Evolutionary conservation across 2,888 invertebrate genomes (phyloP), one percentile per base, ranked within the genome.

Genomic region (Nymphalis urticae): DNA sequence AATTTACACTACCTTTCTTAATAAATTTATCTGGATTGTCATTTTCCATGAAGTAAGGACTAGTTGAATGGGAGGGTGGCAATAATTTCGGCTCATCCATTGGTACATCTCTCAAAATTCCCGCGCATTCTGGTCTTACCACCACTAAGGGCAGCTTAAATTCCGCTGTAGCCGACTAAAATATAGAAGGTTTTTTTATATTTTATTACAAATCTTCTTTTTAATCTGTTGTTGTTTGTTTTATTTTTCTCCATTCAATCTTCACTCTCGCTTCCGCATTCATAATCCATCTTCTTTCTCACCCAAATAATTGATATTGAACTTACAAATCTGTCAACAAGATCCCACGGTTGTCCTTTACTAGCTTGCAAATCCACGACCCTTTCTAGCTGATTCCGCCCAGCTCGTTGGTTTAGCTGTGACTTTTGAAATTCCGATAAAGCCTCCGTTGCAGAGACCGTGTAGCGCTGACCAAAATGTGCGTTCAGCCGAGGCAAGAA

Each of bases 361-460:
- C 94, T 94, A 71, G 94, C 94, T 81, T 95, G 95, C 64, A 95
- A 80, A 70, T 93, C 93, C 1, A 94, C 93, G 32, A 94, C 93
- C 79, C 93, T 90, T 74, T 94, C 93, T 62, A 95, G 82, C 73
- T 94, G 93, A 77, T 95, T 94, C 47, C 91, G 83, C 2, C 93
- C 95, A 13, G 94, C 94, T 70, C 94, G 90, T 69, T 95, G 93
- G 63, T 92, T 90, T 50, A 94, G 83, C 83, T 95, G 95, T 17
- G 94, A 81, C 70, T 89, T 91, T 80, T 96, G 96, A 78, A 96
- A 96, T 80, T 95, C 94, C 0, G 96, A 95, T 36, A 97, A 82
- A 0, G 95, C 96, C 82, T 96, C 95, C 0, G 95, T 95, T 0
- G 96, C 96, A 56, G 94, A 93, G 9, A 96, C 95, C 2, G 95